Base-by-base conservation (phyloP, 2,888 invertebrate species). In the Steinernema scapterisci region DNA sequence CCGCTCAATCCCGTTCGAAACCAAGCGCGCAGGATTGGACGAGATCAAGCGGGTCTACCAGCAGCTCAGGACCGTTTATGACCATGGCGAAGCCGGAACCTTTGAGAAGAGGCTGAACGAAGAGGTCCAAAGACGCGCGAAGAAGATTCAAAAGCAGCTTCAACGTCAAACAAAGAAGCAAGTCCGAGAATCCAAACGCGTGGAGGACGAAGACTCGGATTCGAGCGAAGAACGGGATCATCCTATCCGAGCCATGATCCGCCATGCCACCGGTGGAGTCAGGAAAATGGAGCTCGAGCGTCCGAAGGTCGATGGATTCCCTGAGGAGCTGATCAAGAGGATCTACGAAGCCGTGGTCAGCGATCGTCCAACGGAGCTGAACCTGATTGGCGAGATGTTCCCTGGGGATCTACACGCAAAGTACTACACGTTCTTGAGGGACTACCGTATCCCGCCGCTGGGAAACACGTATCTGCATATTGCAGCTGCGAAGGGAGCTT, bases 401-500 rank as follows among this genome's bases (percentile, higher is more conserved):
- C 19, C 19, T 19, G 52, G 52, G 1, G 21, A 21, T 1, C 21
- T 21, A 21, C 52, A 52, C 23, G 52, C 23, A 3, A 19, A 52
- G 11, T 52, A 52, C 23, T 52, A 52, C 52, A 21, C 19, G 21
- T 52, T 52, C 52, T 21, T 52, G 19, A 52, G 52, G 23, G 52
- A 21, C 23, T 52, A 52, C 52, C 52, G 52, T 21, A 52, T 52
- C 23, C 52, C 52, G 11, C 52, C 52, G 19, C 21, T 52, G 11
- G 52, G 52, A 3, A 52, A 52, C 52, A 52, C 52, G 11, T 52
- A 21, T 52, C 52, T 52, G 11, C 52, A 52, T 23, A 52, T 52
- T 21, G 52, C 52, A 5, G 52, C 52, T 9, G 52, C 52, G 19
- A 52, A 52, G 23, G 52, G 52, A 52, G 19, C 52, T 23, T 21